These are phyloP conservation scores for Erannis defoliaria DNA, from an alignment of 2,888 invertebrate genomes.

Conservation along the genomic window DNA sequence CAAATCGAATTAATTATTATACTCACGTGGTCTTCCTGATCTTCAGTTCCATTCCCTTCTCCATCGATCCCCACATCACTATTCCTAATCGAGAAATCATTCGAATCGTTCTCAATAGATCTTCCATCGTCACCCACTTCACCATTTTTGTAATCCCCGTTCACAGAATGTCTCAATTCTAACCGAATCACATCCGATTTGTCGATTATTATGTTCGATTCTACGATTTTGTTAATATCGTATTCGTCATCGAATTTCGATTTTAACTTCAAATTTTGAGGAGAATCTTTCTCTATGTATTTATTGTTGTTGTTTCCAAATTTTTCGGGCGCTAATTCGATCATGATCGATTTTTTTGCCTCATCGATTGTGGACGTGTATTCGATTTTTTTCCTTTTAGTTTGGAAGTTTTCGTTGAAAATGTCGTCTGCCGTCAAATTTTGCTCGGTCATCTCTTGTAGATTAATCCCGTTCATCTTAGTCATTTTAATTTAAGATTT, in stretches of 20 bases:
- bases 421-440: constrained; percentile 71
- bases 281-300: constrained; percentile 50
- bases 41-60: constrained; percentile 55
- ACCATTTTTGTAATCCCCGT: constrained; percentile 47
- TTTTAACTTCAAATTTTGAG: constrained; percentile 65
- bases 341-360: constrained; percentile 43
- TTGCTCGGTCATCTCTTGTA: constrained; percentile 69
- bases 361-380: constrained; percentile 47
- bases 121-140: constrained; percentile 28
- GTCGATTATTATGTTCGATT: constrained; percentile 71
- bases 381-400: constrained; percentile 68
- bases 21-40: constrained; percentile 65
- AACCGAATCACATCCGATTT: constrained; percentile 71
- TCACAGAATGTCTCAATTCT: constrained; percentile 63
- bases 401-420: constrained; percentile 63
- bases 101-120: constrained; percentile 47
- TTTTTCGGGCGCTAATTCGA: constrained; percentile 41
- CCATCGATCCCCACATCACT: constrained; percentile 52
- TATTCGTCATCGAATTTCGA: constrained; percentile 59
- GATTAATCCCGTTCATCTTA: constrained; percentile 73
- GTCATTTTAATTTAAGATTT: constrained; percentile 63
- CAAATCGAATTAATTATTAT: neutral
- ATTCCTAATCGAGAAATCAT: constrained; percentile 60
- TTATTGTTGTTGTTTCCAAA: constrained; percentile 62
- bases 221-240: constrained; percentile 63